Evolutionary conservation across 2,113 vertebrate genomes (phyloP).

Genomic region (Tonatia bakeri): DNA sequence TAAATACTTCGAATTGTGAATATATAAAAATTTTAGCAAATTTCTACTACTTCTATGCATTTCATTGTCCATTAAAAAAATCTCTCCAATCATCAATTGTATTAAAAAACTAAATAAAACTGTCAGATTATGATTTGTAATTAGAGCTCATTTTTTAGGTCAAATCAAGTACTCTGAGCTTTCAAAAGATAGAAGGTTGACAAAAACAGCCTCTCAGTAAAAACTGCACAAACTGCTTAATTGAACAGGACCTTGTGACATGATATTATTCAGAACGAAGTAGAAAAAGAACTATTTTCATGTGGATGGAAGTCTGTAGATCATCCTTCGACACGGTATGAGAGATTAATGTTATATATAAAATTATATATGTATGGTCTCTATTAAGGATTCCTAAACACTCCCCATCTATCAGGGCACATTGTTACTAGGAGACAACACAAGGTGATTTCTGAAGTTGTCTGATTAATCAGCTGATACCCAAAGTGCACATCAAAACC

Average conservation of each 20-base stretch:
- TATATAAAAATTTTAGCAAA: not conserved
- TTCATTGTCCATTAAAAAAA: not conserved
- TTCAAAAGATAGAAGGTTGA: not conserved
- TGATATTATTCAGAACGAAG: not conserved
- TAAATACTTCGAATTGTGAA: not conserved
- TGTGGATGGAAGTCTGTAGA: not conserved
- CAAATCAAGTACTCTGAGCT: not conserved
- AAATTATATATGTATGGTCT: not conserved
- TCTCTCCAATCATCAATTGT: not conserved
- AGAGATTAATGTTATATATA: not conserved
- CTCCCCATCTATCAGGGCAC: not conserved
- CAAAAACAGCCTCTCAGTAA: not conserved
- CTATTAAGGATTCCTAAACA: not conserved
- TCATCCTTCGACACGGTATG: not conserved
- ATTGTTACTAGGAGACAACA: not conserved
- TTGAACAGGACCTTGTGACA: not conserved
- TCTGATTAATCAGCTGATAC: not conserved
- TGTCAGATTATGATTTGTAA: not conserved
- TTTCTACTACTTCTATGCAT: not conserved
- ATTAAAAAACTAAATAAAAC: not conserved
- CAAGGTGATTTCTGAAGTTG: not conserved
- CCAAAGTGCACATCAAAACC: not conserved
- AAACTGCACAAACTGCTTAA: not conserved
- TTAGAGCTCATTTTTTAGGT: not conserved
- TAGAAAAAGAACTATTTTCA: not conserved